A percentile compares a stretch with the other conserved stretches of the same genome.
phyloP scores from a whole-genome alignment of 2,888 invertebrate genomes.

The Galerucella nymphaeae region DNA sequence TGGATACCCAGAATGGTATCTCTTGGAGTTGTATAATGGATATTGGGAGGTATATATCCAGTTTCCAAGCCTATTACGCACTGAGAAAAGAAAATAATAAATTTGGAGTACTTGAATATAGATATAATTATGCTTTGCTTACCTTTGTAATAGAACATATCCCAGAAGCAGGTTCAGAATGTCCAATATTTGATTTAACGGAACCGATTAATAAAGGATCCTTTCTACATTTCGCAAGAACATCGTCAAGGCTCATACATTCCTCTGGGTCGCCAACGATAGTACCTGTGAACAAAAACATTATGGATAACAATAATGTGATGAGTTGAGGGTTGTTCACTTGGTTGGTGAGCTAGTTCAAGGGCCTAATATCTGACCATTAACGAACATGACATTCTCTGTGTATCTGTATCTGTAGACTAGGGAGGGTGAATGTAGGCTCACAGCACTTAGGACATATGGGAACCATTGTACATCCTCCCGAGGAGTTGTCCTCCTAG shows the following conservation, averaged over 20 bases:
- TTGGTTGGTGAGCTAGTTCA: too few species aligned
- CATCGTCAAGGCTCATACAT: constrained; percentile 81
- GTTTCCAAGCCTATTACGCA: constrained; percentile 76
- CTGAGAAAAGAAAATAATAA: constrained; percentile 55
- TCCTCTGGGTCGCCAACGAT: constrained; percentile 93
- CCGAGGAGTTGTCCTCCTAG: too few species aligned
- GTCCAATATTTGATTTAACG: constrained; percentile 94
- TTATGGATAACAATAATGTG: not conserved
- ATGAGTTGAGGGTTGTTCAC: not conserved
- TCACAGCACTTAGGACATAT: too few species aligned
- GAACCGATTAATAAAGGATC: constrained; percentile 84
- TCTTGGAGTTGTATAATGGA: constrained; percentile 72
- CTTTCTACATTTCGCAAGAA: constrained; percentile 80
- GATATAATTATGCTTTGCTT: constrained; percentile 27
- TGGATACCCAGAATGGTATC: constrained; percentile 71
- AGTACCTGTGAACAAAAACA: constrained; percentile 67
- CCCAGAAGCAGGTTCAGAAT: constrained; percentile 88
- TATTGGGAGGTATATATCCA: constrained; percentile 85
- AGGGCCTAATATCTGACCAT: too few species aligned
- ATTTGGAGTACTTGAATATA: too few species aligned
- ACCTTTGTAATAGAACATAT: constrained; percentile 86
- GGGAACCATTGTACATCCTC: too few species aligned
- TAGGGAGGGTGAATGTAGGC: too few species aligned
- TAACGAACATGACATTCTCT: too few species aligned
- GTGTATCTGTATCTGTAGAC: too few species aligned